A percentile compares a stretch with the other conserved stretches of the same genome.
These are phyloP conservation scores for Pipistrellus pipistrellus DNA, from an alignment of 2,797 vertebrate genomes.

Conservation along the genomic window DNA sequence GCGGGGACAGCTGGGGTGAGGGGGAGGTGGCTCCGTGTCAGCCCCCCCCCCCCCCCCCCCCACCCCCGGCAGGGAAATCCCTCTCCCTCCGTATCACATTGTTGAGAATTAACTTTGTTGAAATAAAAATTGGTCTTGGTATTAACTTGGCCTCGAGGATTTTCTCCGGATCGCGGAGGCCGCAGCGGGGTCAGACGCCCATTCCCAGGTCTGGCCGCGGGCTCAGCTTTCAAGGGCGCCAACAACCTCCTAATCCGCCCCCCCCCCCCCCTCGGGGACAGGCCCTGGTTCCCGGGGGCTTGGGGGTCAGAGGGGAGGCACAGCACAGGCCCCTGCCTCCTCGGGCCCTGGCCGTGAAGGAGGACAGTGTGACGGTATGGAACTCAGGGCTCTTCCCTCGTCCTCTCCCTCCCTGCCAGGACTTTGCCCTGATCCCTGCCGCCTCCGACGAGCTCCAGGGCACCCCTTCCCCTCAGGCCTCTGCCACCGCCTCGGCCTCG, in stretches of 20 bases:
- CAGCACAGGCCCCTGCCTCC: background rate
- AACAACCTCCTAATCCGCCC: conserved; percentile 35
- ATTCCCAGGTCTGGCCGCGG: conserved; percentile 66
- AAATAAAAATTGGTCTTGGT: conserved; percentile 89
- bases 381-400: background rate
- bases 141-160: conserved; percentile 88
- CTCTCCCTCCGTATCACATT: conserved; percentile 87
- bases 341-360: background rate
- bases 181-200: conserved; percentile 69
- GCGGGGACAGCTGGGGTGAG: conserved; percentile 68
- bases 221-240: conserved; percentile 76
- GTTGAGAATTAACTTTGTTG: conserved; percentile 86
- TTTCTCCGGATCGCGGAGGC: conserved; percentile 78
- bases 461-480: background rate
- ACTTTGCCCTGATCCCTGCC: background rate
- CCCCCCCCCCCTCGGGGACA: background rate
- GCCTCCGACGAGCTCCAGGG: background rate
- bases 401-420: background rate
- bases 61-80: conserved; percentile 84
- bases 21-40: background rate
- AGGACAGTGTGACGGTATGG: accelerated
- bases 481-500: background rate
- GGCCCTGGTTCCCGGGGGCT: background rate
- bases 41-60: conserved; percentile 64
- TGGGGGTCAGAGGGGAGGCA: too few relatives aligned